These are phyloP conservation scores for Sciurus carolinensis DNA, from an alignment of 2,797 vertebrate genomes.

Conservation along the genomic window DNA sequence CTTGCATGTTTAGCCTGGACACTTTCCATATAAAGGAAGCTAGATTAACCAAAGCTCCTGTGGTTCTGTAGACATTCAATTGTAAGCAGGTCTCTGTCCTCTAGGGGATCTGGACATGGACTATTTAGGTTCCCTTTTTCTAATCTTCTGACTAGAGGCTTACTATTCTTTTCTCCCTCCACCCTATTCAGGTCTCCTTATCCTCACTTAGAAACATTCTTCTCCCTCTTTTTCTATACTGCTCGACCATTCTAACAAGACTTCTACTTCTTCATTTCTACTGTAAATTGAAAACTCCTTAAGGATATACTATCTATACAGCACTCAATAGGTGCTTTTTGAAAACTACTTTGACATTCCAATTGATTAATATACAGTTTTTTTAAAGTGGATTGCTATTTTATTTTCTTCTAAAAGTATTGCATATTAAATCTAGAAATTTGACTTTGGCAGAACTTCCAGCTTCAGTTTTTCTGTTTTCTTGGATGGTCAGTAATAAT, in stretches of 20 bases:
- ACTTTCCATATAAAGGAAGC: neutral
- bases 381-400: neutral
- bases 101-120: neutral
- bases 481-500: conserved; percentile 68
- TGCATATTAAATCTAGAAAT: conserved; percentile 47
- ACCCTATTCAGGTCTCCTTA: neutral
- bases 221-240: neutral
- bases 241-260: conserved; percentile 44
- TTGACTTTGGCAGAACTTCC: conserved; percentile 73
- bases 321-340: conserved; percentile 3
- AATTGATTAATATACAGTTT: neutral
- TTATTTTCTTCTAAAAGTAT: conserved; percentile 62
- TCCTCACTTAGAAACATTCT: neutral
- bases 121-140: neutral
- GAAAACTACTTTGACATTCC: conserved; percentile 43
- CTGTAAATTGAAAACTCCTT: conserved; percentile 22
- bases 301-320: neutral
- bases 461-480: conserved; percentile 76
- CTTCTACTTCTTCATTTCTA: neutral
- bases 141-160: neutral
- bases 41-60: neutral
- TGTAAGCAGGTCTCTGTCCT: neutral
- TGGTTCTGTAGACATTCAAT: neutral
- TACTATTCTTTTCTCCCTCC: neutral
- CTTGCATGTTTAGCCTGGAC: neutral